Evolutionary conservation across 2,888 invertebrate genomes (phyloP), one percentile per base, ranked within the genome.

Genomic region (Pachliopta kotzebuea): DNA sequence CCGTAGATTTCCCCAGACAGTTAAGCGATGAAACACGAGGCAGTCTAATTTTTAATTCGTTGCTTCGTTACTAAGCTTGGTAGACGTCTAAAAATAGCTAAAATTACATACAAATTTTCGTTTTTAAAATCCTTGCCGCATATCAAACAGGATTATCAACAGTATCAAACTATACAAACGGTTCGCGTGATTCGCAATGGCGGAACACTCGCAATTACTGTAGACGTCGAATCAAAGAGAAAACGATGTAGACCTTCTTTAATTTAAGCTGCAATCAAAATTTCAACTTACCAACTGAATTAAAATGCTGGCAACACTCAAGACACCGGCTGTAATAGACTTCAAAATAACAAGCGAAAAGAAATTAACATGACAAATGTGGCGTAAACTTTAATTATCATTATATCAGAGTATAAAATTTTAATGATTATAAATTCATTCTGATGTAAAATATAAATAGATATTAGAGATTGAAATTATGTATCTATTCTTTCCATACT

Each of bases 1-100:
- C 65, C 66, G 56, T 57, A 72, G 72, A 74, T 75, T 75, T 75
- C 74, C 72, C 74, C 20, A 2, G 70, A 65, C 71, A 65, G 24
- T 45, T 49, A 2, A 14, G 29, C 53, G 42, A 26, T 45, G 53
- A 54, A 45, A 53, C 18, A 26, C 24, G 42, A 54, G 23, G 45
- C 11, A 37, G 54, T 24, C 26, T 29, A 63, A 58, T 63, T 58
- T 63, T 54, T 29, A 37, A 58, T 45, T 63, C 54, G 49, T 54
- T 54, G 58, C 45, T 26, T 54, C 58, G 21, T 49, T 26, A 49
- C 55, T 31, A n/a, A 29, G 29, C 29, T 8, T 17, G 29, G n/a
- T 55, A 49, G 49, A 20, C 3, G 2, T 49, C 20, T 1, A 37
- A 37, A 37, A 14, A 17, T 14, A 37, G 14, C 6, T 26, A 26